Evolutionary conservation across 2,113 vertebrate species (phyloP).

Genomic region (Gyps fulvus): DNA sequence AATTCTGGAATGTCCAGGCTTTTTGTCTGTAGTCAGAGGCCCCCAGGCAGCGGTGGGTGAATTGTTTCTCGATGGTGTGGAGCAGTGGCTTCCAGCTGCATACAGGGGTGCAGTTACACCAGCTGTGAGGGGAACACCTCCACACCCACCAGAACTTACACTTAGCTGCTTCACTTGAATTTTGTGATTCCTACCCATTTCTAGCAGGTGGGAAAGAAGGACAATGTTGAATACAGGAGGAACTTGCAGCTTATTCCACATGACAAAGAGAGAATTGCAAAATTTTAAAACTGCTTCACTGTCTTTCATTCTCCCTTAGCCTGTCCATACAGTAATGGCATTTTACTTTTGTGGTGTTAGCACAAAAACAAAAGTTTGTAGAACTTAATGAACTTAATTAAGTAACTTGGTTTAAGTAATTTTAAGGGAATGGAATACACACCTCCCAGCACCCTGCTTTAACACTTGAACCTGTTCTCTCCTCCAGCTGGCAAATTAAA

Average conservation of each 20-base stretch:
- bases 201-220: not conserved
- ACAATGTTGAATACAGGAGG: not conserved
- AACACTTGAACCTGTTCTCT: not conserved
- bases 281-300: not conserved
- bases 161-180: not conserved
- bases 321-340: not conserved
- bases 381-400: not conserved
- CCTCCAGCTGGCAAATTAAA: not conserved
- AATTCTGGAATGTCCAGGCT: not conserved
- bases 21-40: not conserved
- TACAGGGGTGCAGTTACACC: not conserved
- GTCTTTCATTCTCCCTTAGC: not conserved
- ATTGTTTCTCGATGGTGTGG: not conserved
- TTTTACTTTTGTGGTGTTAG: not conserved
- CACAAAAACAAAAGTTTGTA: not conserved
- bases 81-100: not conserved
- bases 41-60: accelerated
- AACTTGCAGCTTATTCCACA: not conserved
- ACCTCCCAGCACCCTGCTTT: not conserved
- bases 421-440: not conserved
- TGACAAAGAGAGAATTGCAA: not conserved
- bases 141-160: not conserved
- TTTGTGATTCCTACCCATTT: not conserved
- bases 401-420: constrained; percentile 4
- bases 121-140: not conserved